phyloP scores from a whole-genome alignment of 1,140 invertebrate species.

The Drosophila pachea region DNA sequence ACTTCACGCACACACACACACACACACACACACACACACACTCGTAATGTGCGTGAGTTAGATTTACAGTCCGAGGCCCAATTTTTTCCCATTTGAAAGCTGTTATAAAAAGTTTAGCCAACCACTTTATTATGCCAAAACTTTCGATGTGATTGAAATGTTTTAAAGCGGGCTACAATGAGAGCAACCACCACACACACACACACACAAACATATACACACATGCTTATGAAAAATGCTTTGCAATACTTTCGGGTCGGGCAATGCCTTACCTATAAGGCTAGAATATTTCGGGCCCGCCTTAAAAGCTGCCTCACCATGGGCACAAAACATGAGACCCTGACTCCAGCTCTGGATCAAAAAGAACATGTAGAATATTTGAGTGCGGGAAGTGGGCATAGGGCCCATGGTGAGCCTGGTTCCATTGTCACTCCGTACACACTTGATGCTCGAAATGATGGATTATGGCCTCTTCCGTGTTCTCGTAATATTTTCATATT shows the following conservation, averaged over 20 bases:
- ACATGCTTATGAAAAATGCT: constrained; percentile 16
- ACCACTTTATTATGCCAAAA: constrained; percentile 60
- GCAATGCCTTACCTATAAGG: background rate
- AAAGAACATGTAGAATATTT: background rate
- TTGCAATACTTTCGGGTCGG: constrained; percentile 28
- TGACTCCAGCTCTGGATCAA: background rate
- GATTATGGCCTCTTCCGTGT: constrained; percentile 53
- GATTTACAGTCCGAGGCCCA: constrained; percentile 16
- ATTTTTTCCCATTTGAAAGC: constrained; percentile 1
- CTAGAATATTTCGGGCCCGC: background rate
- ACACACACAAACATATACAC: background rate
- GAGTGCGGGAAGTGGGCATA: background rate
- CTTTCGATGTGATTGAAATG: constrained; percentile 72
- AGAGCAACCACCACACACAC: constrained; percentile 2
- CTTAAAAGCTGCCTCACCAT: constrained; percentile 3
- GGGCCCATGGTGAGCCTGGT: constrained; percentile 5
- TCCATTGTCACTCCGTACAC: constrained; percentile 31
- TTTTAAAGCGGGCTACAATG: constrained; percentile 62
- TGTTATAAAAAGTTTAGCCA: constrained; percentile 32
- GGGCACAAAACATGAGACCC: background rate
- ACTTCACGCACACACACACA: background rate
- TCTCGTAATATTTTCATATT: constrained; percentile 48
- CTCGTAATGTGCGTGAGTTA: background rate
- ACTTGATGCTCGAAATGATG: constrained; percentile 57
- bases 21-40: constrained; percentile 4